Evolutionary conservation across 2,797 vertebrate genomes (phyloP), one percentile per base, ranked within the genome.

Genomic region (Tapera naevia): DNA sequence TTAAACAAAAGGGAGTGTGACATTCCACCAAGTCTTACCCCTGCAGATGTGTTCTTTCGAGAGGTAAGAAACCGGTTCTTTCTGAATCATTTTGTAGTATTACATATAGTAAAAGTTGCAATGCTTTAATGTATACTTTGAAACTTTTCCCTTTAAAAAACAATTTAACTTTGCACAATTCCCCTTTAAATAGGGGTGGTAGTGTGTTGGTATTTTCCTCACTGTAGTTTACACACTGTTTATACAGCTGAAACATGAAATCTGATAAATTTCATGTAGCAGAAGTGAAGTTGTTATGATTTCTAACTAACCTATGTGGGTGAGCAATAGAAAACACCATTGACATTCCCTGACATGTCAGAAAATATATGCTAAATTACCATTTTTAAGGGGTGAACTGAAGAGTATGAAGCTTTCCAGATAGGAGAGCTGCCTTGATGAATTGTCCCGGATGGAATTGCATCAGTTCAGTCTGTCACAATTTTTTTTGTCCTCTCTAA

Each of bases 21-120:
- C 0, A 78, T 99, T 78, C 98, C 98, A 0, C 60, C 98, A 53
- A 99, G 97, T 95, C 98, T 99, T 93, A 99, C 99, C 0, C 96
- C 99, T 2, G 99, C 99, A 0, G 99, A 99, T 32, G 98, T 99
- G 88, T 99, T 99, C 97, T 99, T 99, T 95, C 98, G 99, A 97
- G 99, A 99, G 99, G 99, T 99, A 89, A 88, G 92, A 66, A 51
- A 33, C 18, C 24, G 32, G 4, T 48, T 13, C 0, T 24, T 91
- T 46, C 60, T 69, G 56, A 70, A 21, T 73, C 27, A 1, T 7
- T 50, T 7, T 65, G 3, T 43, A 11, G 28, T 5, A 6, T 33
- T 8, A 1, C 48, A 12, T 12, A 3, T 33, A 56, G 30, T 46
- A 71, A 28, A 74, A 32, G 13, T 27, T 60, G 24, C 30, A 41